Base-by-base conservation (phyloP, 1,140 invertebrate genomes). In the Coptotermes formosanus region DNA sequence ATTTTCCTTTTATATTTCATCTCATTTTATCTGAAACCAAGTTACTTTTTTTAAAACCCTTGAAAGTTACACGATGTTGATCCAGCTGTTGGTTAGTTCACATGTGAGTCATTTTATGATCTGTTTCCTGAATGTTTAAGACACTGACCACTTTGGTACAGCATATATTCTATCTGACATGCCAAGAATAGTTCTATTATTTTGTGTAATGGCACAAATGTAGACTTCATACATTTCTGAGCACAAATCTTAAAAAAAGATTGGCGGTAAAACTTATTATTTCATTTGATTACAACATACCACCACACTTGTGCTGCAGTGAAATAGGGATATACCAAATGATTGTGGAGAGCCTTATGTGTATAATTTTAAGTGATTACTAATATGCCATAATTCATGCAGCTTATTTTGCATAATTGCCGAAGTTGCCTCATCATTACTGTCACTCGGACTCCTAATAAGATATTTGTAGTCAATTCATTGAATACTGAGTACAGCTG, bases 331-430 rank as follows among this genome's bases (percentile, higher is more conserved):
- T 75, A 75, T 75, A 75, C 64, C 64, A 75, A 75, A 75, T n/a
- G 7, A 30, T n/a, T 11, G 25, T 75, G 64, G 8, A 75, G n/a
- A 75, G 64, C 64, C 64, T 75, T 75, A 75, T 75, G 25, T 55
- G 52, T 75, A 75, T 75, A 75, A 75, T 75, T 75, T 75, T 8
- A 75, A 75, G 14, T 75, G 64, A 14, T 75, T 75, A 75, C 64
- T 75, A 75, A 75, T 30, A 75, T 75, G n/a, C 64, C 64, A 75
- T 75, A 75, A 30, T 75, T 75, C 25, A 75, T n/a, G 64, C 64
- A 75, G 64, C 64, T 75, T 75, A 75, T 75, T 75, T 75, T 75
- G 64, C 64, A 75, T 75, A 75, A 75, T 75, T 30, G 64, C 64
- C 64, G 30, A 75, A 75, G 64, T 75, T 75, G 64, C 64, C 64